Base-by-base conservation (phyloP, 2,888 invertebrate genomes). In the Yponomeuta plumbellus region DNA sequence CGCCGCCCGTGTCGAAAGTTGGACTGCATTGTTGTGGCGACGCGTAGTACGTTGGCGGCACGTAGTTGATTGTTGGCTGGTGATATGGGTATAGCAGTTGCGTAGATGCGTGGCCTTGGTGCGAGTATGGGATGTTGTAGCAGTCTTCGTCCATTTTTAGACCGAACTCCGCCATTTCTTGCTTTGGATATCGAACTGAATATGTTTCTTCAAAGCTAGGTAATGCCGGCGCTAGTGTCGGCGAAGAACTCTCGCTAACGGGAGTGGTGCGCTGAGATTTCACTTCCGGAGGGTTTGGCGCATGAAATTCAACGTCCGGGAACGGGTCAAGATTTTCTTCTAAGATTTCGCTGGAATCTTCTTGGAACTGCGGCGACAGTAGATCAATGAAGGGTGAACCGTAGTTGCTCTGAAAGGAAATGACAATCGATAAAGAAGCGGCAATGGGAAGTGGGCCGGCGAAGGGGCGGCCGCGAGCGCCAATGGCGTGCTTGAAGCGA, bases 191-290 rank as follows among this genome's bases (percentile, higher is more conserved):
- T 70, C 95, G 94, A 64, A 96, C 93, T 68, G 96, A 95, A 84
- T 96, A 96, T 39, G 96, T 97, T 88, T 97, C 97, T 91, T 97
- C 96, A 89, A 97, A 97, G 88, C 96, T 96, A 70, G 97, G 97
- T 77, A 97, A 86, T 63, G 95, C 93, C 62, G 94, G 93, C 73
- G 93, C 92, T 22, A 84, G 81, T 17, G 80, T 88, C 20, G 88
- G 90, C 67, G 91, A 91, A 57, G 87, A 84, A 57, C 88, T 83
- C 72, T 85, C 89, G 73, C 91, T 91, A 69, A 88, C 78, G 64
- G 90, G 87, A 59, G 88, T 88, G 23, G 81, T 76, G 20, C 88
- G 81, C 63, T 88, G 88, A 61, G 86, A 84, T 74, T 91, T 91
- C 56, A 84, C 71, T 80, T 90, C 91, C 66, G 82, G 84, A 57